phyloP scores from a whole-genome alignment of 1,140 invertebrate genomes.

The Drosophila varians region DNA sequence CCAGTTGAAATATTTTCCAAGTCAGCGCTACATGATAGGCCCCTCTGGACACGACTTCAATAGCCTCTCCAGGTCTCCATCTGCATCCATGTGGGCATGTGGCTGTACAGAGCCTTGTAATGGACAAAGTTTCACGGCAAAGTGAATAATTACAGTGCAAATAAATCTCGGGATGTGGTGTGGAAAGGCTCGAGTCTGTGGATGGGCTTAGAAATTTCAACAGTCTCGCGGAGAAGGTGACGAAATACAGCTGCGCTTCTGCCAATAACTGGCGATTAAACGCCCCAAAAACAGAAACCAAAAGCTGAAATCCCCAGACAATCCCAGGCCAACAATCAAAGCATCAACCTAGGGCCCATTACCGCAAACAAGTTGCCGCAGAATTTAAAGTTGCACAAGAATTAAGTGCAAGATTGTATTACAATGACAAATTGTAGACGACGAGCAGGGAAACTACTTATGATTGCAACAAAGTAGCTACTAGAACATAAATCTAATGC shows the following conservation, averaged over 20 bases:
- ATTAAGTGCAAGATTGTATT: constrained; percentile 52
- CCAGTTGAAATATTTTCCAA: constrained; percentile 58
- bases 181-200: constrained; percentile 14
- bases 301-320: constrained; percentile 9
- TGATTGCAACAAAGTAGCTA: constrained; percentile 41
- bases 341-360: constrained; percentile 18
- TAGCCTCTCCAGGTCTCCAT: not conserved
- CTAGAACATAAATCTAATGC: constrained; percentile 5
- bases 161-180: constrained; percentile 54
- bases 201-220: constrained; percentile 41
- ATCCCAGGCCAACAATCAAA: constrained; percentile 32
- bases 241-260: constrained; percentile 35
- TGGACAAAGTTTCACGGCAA: constrained; percentile 67
- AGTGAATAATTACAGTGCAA: constrained; percentile 76
- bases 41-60: constrained; percentile 52
- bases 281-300: constrained; percentile 31
- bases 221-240: constrained; percentile 29
- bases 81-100: constrained; percentile 3
- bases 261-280: constrained; percentile 29
- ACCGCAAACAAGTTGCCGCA: constrained; percentile 12
- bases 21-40: constrained; percentile 48
- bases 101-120: constrained; percentile 44
- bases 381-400: constrained; percentile 20
- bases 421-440: constrained; percentile 37
- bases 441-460: constrained; percentile 32